Percentiles rank a stretch among this genome's conserved stretches.
Conservation (phyloP, 2,113 vertebrate species). For the Sinocyclocheilus maitianheensis region DNA sequence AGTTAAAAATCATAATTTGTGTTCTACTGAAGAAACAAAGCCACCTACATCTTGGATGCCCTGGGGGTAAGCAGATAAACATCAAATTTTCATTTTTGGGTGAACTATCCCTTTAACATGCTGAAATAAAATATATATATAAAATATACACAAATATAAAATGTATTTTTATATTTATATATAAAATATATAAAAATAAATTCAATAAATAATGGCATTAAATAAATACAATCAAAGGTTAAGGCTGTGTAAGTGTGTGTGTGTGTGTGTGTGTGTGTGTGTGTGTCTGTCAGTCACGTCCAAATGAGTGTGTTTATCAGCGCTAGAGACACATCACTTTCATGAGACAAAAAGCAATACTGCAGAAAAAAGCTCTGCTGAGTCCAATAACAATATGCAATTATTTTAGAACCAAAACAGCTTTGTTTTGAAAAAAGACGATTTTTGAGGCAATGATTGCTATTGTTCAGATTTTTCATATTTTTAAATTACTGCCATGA, state of each 20-base stretch:
- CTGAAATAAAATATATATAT: no score
- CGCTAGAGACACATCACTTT: background rate
- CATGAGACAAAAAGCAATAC: constrained; percentile 21
- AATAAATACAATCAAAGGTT: background rate
- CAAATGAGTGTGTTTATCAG: constrained; percentile 1
- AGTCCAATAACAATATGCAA: constrained; percentile 31
- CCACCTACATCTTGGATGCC: no score
- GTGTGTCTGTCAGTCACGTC: background rate
- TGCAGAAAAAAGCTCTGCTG: background rate
- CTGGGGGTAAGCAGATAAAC: no score
- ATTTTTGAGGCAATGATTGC: background rate
- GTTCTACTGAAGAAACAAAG: no score
- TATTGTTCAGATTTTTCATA: background rate
- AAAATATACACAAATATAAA: no score
- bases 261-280: background rate
- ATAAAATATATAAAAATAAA: no score
- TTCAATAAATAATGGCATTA: background rate
- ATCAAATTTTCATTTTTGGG: no score
- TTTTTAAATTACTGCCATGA: constrained; percentile 16
- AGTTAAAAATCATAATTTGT: no score
- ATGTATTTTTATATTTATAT: no score
- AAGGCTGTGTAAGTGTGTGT: background rate
- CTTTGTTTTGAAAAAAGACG: background rate
- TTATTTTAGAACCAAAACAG: background rate
- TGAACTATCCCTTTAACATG: no score